Evolutionary conservation across 1,140 invertebrate genomes (phyloP).

Genomic region (Eriosoma lanigerum): DNA sequence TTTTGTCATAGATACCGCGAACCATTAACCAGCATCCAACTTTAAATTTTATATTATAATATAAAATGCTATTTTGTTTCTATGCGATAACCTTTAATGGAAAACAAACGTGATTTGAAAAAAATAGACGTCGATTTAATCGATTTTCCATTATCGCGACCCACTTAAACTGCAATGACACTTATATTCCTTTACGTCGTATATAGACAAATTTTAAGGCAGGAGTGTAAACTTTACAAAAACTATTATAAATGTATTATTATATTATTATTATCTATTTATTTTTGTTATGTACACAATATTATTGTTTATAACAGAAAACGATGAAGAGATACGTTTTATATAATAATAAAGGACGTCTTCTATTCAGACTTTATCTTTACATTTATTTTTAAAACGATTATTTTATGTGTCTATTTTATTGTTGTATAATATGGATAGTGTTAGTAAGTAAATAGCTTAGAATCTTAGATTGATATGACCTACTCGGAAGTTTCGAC

Average conservation of each 20-base stretch:
- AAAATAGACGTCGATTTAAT: slow-evolving; percentile 1
- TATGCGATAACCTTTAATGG: neutral
- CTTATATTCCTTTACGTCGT: neutral
- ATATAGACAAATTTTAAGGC: neutral
- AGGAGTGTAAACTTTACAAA: neutral
- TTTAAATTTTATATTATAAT: neutral
- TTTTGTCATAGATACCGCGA: neutral
- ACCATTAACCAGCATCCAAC: neutral
- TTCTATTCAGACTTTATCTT: too few species aligned
- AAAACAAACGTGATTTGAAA: neutral
- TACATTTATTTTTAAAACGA: too few species aligned
- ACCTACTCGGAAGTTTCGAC: too few species aligned
- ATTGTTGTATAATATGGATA: too few species aligned
- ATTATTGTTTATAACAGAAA: neutral
- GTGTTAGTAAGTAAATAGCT: too few species aligned
- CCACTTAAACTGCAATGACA: neutral
- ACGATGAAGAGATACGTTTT: neutral
- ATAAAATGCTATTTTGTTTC: neutral
- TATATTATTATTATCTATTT: too few species aligned
- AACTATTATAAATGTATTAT: too few species aligned
- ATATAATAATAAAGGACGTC: too few species aligned
- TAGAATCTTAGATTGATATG: too few species aligned
- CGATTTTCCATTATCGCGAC: slow-evolving; percentile 7
- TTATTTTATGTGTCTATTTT: too few species aligned
- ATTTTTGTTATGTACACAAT: too few species aligned